Conservation (phyloP, 2,113 vertebrate species). For the Todiramphus chloris region DNA sequence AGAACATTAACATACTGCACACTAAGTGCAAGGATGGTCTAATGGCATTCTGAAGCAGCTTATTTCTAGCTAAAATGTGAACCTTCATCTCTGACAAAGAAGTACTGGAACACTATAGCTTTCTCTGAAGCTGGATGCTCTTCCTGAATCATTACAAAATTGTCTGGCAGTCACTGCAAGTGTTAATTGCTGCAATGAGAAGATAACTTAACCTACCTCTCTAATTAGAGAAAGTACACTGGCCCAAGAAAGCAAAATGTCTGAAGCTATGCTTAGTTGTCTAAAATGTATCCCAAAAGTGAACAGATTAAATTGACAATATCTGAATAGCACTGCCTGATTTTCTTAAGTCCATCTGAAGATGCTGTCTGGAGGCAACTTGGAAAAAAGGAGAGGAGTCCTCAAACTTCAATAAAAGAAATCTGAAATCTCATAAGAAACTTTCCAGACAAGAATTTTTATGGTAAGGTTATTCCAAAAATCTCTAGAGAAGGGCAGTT, state of each 20-base stretch:
- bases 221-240: conserved; percentile 26
- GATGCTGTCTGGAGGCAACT: background rate
- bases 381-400: background rate
- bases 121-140: conserved; percentile 43
- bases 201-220: conserved; percentile 39
- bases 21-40: background rate
- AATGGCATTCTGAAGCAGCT: conserved; percentile 10
- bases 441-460: background rate
- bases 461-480: background rate
- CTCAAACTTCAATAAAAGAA: background rate
- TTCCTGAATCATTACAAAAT: conserved; percentile 55
- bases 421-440: background rate
- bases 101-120: background rate
- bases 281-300: background rate
- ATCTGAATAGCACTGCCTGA: background rate
- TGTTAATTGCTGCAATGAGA: conserved; percentile 51
- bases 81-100: conserved; percentile 42
- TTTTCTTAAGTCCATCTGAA: background rate
- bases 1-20: conserved; percentile 7
- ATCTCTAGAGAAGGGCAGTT: background rate
- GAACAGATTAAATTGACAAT: background rate
- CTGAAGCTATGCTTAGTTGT: background rate
- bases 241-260: background rate
- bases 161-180: conserved; percentile 44
- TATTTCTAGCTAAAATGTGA: conserved; percentile 24